phyloP scores from a whole-genome alignment of 2,888 invertebrate genomes.

The Torymus tubicola region DNA sequence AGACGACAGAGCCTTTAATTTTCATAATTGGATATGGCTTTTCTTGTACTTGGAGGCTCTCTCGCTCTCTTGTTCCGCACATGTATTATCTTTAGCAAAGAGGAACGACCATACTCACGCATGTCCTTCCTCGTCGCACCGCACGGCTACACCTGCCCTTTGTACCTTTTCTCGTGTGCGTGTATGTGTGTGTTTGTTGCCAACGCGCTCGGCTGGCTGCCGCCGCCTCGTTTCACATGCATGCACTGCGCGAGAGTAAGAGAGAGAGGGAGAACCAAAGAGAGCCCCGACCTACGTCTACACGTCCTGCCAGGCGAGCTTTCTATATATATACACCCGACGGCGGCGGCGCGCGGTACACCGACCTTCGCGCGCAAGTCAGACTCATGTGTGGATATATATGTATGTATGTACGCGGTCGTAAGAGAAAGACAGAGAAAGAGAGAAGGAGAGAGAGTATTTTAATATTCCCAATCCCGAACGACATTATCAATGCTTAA shows the following conservation, averaged over 20 bases:
- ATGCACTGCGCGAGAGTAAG: conserved; percentile 15
- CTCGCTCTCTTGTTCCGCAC: background rate
- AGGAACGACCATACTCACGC: background rate
- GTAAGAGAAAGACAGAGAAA: no score
- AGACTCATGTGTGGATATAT: conserved; percentile 1
- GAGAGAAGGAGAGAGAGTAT: background rate
- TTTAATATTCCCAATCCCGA: conserved; percentile 9
- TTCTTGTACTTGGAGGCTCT: conserved; percentile 17
- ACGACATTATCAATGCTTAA: conserved; percentile 4
- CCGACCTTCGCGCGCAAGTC: conserved; percentile 43
- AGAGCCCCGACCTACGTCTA: conserved; percentile 15
- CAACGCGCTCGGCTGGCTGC: conserved; percentile 1
- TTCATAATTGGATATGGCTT: conserved; percentile 74
- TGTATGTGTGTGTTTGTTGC: background rate
- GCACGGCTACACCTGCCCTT: conserved; percentile 73
- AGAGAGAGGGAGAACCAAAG: no score
- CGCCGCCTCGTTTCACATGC: conserved; percentile 22
- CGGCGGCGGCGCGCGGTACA: conserved; percentile 12
- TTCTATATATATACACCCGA: background rate
- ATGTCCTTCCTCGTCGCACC: conserved; percentile 15
- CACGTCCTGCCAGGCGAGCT: conserved; percentile 7
- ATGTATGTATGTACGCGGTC: background rate
- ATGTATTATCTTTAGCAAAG: background rate
- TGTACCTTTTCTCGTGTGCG: conserved; percentile 62
- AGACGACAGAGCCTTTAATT: conserved; percentile 75